A percentile compares a stretch with the other conserved stretches of the same genome.
Conservation (phyloP, 2,113 vertebrate genomes). For the Galeopterus variegatus region DNA sequence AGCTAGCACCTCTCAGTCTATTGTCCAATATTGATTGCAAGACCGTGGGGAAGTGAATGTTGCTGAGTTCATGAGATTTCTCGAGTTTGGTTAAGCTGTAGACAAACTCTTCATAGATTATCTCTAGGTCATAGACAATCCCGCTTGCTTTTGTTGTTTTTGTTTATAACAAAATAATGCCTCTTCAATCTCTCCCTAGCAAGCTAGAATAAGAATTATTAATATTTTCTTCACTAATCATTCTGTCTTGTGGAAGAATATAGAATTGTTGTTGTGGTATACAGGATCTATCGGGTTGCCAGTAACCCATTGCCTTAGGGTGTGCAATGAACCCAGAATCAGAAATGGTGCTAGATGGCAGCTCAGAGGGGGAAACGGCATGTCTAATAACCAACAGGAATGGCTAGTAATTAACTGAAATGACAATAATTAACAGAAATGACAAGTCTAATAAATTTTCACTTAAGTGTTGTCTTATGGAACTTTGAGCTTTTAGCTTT, state of each 20-base stretch:
- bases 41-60: not conserved
- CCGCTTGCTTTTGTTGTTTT: not conserved
- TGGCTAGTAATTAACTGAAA: constrained; percentile 81
- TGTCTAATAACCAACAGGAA: constrained; percentile 76
- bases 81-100: constrained; percentile 54
- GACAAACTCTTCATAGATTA: constrained; percentile 64
- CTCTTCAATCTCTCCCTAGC: not conserved
- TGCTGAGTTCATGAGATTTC: constrained; percentile 47
- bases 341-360: constrained; percentile 34
- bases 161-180: constrained; percentile 3
- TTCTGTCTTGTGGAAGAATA: constrained; percentile 11
- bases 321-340: not conserved
- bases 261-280: not conserved
- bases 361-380: constrained; percentile 69
- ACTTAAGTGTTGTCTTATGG: constrained; percentile 77
- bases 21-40: constrained; percentile 3
- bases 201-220: not conserved
- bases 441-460: constrained; percentile 84
- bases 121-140: not conserved
- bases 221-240: constrained; percentile 25
- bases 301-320: constrained; percentile 35
- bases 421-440: constrained; percentile 84
- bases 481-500: constrained; percentile 77
- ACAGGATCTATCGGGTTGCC: not conserved
- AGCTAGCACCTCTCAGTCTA: not conserved